phyloP scores from a whole-genome alignment of 53 echinoderm and acorn worm species.

The Echinometra lucunter region DNA sequence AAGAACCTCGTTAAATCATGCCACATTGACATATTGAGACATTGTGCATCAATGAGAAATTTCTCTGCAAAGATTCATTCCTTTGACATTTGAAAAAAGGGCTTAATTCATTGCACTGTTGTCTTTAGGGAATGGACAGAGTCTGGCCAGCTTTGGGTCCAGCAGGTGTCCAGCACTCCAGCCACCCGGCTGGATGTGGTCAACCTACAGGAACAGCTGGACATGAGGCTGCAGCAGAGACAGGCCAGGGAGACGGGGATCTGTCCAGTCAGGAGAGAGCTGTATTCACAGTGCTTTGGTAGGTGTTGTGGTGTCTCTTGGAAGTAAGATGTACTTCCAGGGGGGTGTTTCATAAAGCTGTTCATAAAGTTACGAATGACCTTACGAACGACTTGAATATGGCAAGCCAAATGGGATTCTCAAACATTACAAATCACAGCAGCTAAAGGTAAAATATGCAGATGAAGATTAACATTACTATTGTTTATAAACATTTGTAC shows the following conservation, averaged over 20 bases:
- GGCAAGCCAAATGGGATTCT: too few species aligned
- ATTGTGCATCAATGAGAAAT: too few species aligned
- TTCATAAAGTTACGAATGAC: too few species aligned
- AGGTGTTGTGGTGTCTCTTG: constrained; percentile 16
- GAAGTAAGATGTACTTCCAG: too few species aligned
- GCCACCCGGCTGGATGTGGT: constrained; percentile 98
- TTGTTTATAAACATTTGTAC: too few species aligned
- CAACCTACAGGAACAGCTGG: constrained; percentile 98
- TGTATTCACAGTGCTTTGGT: constrained; percentile 99
- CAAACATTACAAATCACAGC: too few species aligned
- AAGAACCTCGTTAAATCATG: too few species aligned
- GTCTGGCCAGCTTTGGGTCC: constrained; percentile 99
- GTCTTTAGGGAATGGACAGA: constrained; percentile 95
- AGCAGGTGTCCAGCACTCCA: constrained; percentile 99
- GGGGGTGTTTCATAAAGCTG: too few species aligned
- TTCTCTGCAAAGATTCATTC: background rate
- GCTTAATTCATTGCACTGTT: background rate
- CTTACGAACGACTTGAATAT: too few species aligned
- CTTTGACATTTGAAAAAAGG: background rate
- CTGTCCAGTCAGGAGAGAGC: constrained; percentile 97
- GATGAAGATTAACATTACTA: too few species aligned
- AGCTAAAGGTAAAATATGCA: too few species aligned
- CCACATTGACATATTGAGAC: too few species aligned
- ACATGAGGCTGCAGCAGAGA: constrained; percentile 97
- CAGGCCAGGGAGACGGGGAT: constrained; percentile 98